Conservation (phyloP, 2,888 invertebrate genomes). For the Cosmorhoe ocellata region DNA sequence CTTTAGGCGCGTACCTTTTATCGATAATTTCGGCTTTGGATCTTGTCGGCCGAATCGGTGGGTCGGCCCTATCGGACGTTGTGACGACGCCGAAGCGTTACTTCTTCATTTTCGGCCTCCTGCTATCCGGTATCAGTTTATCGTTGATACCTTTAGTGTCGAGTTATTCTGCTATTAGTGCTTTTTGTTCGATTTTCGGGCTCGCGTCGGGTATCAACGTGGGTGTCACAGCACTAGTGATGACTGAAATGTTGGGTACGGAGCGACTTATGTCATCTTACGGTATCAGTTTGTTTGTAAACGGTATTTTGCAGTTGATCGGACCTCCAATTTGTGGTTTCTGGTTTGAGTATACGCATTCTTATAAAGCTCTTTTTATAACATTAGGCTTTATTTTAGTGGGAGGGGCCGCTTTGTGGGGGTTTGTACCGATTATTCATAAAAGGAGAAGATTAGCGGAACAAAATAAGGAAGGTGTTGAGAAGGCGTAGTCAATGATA, state of each 20-base stretch:
- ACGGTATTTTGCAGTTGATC: slow-evolving; percentile 90
- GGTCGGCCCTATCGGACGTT: slow-evolving; percentile 91
- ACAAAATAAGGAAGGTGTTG: slow-evolving; percentile 32
- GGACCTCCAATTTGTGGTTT: slow-evolving; percentile 93
- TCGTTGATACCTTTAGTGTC: slow-evolving; percentile 86
- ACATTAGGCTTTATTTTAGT: slow-evolving; percentile 88
- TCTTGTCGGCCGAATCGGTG: slow-evolving; percentile 91
- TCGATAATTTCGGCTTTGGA: slow-evolving; percentile 92
- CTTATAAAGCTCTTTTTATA: slow-evolving; percentile 88
- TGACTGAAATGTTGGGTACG: slow-evolving; percentile 93
- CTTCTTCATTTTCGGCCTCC: slow-evolving; percentile 90
- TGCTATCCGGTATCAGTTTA: slow-evolving; percentile 89
- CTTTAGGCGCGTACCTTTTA: slow-evolving; percentile 86
- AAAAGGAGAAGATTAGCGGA: slow-evolving; percentile 55
- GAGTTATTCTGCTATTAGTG: slow-evolving; percentile 84
- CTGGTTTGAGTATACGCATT: slow-evolving; percentile 84
- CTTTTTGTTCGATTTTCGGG: slow-evolving; percentile 90
- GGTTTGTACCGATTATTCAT: slow-evolving; percentile 87
- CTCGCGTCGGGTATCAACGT: slow-evolving; percentile 92
- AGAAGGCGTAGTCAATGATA: slow-evolving; percentile 48
- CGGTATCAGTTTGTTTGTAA: slow-evolving; percentile 92
- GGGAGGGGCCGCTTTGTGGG: slow-evolving; percentile 88
- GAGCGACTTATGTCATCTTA: slow-evolving; percentile 93
- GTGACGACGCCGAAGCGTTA: slow-evolving; percentile 89
- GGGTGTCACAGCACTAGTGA: slow-evolving; percentile 92